These are phyloP conservation scores for Gastracanthus pulcherrimus DNA, from an alignment of 2,888 invertebrate species.

Conservation along the genomic window DNA sequence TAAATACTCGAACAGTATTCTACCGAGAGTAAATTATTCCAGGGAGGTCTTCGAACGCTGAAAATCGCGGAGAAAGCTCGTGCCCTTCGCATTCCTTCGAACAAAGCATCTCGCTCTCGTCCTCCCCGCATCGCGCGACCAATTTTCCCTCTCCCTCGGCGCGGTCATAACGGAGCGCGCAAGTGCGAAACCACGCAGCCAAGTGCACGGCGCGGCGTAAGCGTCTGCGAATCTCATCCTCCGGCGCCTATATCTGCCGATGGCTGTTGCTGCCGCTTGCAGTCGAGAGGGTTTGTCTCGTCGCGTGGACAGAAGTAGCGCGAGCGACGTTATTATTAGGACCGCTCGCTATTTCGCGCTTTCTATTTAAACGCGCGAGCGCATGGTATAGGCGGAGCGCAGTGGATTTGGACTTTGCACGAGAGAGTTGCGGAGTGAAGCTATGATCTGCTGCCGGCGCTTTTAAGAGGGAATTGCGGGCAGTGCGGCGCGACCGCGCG, in stretches of 20 bases:
- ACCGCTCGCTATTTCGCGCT: conserved; percentile 32
- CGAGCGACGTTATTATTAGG: conserved; percentile 42
- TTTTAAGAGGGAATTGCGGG: not conserved
- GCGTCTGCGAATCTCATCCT: not conserved
- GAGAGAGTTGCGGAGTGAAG: not conserved
- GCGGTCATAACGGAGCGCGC: too few species aligned
- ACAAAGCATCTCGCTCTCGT: too few species aligned
- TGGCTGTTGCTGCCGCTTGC: too few species aligned
- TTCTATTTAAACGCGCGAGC: conserved; percentile 28
- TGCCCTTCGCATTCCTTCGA: not conserved
- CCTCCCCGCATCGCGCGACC: too few species aligned
- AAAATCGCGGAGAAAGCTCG: not conserved
- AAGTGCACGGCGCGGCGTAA: not conserved
- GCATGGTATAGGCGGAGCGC: too few species aligned
- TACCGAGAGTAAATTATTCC: not conserved
- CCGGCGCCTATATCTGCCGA: too few species aligned
- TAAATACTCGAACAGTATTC: too few species aligned
- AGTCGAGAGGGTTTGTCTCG: too few species aligned
- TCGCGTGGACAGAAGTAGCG: conserved; percentile 19
- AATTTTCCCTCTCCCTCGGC: too few species aligned
- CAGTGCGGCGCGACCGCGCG: conserved; percentile 3
- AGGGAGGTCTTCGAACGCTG: not conserved
- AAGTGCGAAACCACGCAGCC: too few species aligned
- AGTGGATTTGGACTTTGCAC: too few species aligned
- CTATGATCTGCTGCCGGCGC: not conserved